Conservation (phyloP, 2,113 vertebrate genomes). For the Penelope pileata region DNA sequence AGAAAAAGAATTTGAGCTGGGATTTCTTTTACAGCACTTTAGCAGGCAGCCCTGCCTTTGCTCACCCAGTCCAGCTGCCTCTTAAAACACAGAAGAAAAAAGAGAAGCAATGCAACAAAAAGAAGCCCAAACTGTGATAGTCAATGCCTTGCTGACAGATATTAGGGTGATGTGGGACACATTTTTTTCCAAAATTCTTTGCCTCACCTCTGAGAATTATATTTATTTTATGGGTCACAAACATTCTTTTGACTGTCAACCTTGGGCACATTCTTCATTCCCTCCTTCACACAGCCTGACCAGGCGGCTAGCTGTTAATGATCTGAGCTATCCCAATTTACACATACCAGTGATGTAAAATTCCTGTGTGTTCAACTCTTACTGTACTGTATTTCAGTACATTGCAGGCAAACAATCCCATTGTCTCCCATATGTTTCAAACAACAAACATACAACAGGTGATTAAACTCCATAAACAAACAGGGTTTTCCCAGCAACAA, state of each 20-base stretch:
- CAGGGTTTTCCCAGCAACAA: conserved; percentile 74
- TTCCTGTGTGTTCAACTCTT: background rate
- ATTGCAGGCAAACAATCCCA: conserved; percentile 46
- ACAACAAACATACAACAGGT: conserved; percentile 75
- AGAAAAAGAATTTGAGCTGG: background rate
- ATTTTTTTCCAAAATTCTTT: conserved; percentile 2
- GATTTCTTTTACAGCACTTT: background rate
- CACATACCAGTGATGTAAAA: conserved; percentile 33
- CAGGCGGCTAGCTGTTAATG: background rate
- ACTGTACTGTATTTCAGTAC: conserved; percentile 31
- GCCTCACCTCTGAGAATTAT: conserved; percentile 9
- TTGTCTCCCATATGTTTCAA: conserved; percentile 58
- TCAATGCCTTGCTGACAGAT: background rate
- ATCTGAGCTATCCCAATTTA: conserved; percentile 22
- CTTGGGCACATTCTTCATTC: conserved; percentile 16
- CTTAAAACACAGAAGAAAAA: background rate
- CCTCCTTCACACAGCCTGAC: conserved; percentile 11
- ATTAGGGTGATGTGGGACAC: background rate
- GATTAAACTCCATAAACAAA: conserved; percentile 76
- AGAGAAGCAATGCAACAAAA: background rate
- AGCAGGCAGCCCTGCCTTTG: background rate
- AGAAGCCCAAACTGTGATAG: background rate
- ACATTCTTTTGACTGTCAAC: background rate
- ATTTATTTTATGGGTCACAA: conserved; percentile 31
- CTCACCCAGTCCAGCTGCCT: background rate